Conservation (phyloP, 1,140 invertebrate species). For the Drosophila orena region DNA sequence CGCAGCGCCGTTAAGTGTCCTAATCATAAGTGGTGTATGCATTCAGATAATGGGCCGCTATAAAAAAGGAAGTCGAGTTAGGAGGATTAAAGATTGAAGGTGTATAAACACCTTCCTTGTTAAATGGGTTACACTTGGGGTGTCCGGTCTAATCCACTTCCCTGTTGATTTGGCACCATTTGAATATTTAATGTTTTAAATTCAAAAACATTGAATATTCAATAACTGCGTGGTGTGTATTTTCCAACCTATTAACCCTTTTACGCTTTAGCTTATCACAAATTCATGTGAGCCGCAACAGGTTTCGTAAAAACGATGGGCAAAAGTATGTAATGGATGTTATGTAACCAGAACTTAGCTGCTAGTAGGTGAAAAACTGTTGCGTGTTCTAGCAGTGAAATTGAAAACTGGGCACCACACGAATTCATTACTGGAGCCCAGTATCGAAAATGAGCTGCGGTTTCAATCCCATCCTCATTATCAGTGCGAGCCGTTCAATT, state of each 20-base stretch:
- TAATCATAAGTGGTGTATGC: constrained; percentile 39
- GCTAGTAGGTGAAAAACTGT: constrained; percentile 1
- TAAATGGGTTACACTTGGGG: no score
- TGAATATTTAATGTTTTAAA: no score
- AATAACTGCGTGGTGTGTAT: no score
- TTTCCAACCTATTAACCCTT: no score
- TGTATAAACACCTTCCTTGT: background rate
- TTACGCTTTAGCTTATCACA: no score
- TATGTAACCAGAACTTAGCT: background rate
- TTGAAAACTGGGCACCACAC: constrained; percentile 39
- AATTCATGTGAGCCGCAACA: no score
- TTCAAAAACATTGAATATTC: background rate
- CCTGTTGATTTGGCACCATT: no score
- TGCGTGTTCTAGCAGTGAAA: constrained; percentile 23
- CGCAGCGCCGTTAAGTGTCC: constrained; percentile 21
- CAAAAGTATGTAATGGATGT: background rate
- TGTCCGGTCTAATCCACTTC: no score
- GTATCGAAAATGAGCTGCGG: constrained; percentile 28
- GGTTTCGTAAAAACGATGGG: no score
- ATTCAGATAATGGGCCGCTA: constrained; percentile 23
- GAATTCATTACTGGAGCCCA: constrained; percentile 31
- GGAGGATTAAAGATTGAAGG: background rate
- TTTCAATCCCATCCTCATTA: constrained; percentile 21
- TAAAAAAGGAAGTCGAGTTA: constrained; percentile 12
- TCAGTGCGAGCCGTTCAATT: constrained; percentile 17